Evolutionary conservation across 2,888 invertebrate genomes (phyloP).

Genomic region (Rhopalosiphum nymphaeae): DNA sequence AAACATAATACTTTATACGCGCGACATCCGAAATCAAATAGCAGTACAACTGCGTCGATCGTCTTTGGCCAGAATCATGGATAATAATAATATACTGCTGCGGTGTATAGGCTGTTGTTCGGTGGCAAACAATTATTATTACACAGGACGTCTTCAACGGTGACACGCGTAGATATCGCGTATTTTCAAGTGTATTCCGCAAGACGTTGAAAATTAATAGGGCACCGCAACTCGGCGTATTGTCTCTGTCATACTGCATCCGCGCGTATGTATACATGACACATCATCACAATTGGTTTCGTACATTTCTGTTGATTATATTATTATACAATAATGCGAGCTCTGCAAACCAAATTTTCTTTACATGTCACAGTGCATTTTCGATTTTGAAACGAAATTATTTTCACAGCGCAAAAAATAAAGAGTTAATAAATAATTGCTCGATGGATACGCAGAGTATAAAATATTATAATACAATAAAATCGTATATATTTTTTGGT

Average conservation of each 20-base stretch:
- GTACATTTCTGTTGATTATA: neutral
- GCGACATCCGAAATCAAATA: neutral
- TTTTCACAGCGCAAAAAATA: neutral
- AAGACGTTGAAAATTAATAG: neutral
- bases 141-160: neutral
- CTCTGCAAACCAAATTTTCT: neutral
- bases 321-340: neutral
- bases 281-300: neutral
- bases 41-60: neutral
- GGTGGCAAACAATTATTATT: neutral
- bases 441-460: neutral
- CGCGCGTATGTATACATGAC: neutral
- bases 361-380: neutral
- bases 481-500: too few relatives aligned
- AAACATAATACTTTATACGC: neutral
- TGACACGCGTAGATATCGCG: neutral
- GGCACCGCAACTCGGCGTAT: neutral
- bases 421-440: neutral
- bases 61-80: neutral
- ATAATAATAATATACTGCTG: neutral
- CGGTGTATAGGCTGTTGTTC: neutral
- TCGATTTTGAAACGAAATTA: neutral
- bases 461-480: neutral
- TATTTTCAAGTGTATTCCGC: neutral
- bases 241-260: slow-evolving; percentile 5